A percentile compares a stretch with the other conserved stretches of the same genome.
Evolutionary conservation across 37 sponge, comb jelly and placozoan genomes (phyloP).

Genomic region (Dysidea cf. avara): DNA sequence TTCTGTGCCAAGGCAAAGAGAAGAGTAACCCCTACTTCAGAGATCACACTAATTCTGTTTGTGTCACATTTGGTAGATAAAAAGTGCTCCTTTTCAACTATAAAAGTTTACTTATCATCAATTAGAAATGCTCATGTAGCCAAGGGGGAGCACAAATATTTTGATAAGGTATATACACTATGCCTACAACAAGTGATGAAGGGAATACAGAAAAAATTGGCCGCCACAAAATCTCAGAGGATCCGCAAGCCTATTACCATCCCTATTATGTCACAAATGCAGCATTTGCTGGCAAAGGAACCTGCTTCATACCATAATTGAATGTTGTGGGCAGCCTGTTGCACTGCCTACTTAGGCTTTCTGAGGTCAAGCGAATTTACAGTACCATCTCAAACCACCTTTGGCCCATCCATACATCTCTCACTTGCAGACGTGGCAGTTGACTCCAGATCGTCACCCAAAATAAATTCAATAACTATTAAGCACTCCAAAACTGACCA

Average conservation of each 20-base stretch:
- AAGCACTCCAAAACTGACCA: too few species aligned
- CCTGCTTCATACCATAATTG: too few species aligned
- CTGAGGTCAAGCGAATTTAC: constrained; percentile 14
- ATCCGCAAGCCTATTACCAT: constrained; percentile 36
- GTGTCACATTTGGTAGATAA: constrained; percentile 1
- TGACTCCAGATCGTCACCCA: not conserved
- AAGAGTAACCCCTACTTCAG: not conserved
- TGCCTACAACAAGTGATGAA: constrained; percentile 17
- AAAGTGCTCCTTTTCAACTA: not conserved
- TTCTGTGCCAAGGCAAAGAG: constrained; percentile 20
- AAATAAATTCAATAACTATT: not conserved
- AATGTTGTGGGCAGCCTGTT: constrained; percentile 39
- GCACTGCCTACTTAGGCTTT: constrained; percentile 17
- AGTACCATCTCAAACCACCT: not conserved
- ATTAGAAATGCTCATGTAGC: constrained; percentile 24
- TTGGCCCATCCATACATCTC: constrained; percentile 1
- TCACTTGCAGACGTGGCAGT: not conserved
- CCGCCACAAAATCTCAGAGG: not conserved
- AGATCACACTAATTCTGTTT: constrained; percentile 3
- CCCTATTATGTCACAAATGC: not conserved
- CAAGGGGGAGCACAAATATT: too few species aligned
- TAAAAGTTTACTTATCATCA: constrained; percentile 35
- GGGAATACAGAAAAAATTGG: constrained; percentile 10
- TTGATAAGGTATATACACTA: too few species aligned
- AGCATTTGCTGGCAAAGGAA: not conserved